A percentile compares a stretch with the other conserved stretches of the same genome.
These are phyloP conservation scores for Hymenochirus boettgeri DNA, from an alignment of 2,113 vertebrate genomes.

Conservation along the genomic window DNA sequence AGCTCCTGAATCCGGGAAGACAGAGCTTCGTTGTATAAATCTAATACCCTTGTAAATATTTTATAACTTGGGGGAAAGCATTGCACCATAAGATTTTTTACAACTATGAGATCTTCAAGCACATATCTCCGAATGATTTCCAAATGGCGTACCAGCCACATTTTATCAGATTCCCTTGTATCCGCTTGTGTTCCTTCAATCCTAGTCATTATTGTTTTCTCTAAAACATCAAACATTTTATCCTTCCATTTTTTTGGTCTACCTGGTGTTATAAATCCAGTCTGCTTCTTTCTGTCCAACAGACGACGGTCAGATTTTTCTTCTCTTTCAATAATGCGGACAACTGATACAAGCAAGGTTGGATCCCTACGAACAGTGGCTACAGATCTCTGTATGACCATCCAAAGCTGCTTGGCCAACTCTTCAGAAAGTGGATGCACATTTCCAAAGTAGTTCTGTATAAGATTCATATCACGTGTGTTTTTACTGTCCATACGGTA, in stretches of 20 bases:
- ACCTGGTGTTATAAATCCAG: slow-evolving; percentile 87
- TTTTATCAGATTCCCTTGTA: slow-evolving; percentile 88
- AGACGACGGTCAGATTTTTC: slow-evolving; percentile 89
- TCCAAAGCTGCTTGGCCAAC: slow-evolving; percentile 91
- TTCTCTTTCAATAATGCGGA: slow-evolving; percentile 95
- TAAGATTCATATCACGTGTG: slow-evolving; percentile 87
- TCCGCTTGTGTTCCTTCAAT: slow-evolving; percentile 91
- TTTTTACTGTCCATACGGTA: slow-evolving; percentile 94
- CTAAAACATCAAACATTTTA: slow-evolving; percentile 84
- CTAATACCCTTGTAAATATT: slow-evolving; percentile 79
- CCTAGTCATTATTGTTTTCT: slow-evolving; percentile 80
- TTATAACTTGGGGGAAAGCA: slow-evolving; percentile 90
- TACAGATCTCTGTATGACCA: slow-evolving; percentile 88
- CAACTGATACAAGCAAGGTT: slow-evolving; percentile 87
- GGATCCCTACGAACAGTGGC: slow-evolving; percentile 89
- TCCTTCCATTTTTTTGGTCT: slow-evolving; percentile 92
- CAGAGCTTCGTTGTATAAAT: slow-evolving; percentile 84
- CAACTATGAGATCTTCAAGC: slow-evolving; percentile 82
- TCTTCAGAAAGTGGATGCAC: slow-evolving; percentile 88
- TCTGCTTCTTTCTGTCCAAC: slow-evolving; percentile 89
- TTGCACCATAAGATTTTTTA: slow-evolving; percentile 88
- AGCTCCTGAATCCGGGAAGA: slow-evolving; percentile 83
- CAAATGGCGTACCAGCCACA: slow-evolving; percentile 95
- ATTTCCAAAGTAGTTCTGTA: slow-evolving; percentile 84
- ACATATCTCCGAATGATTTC: slow-evolving; percentile 91